Percentiles rank a stretch among this genome's conserved stretches.
phyloP scores from a whole-genome alignment of 2,797 vertebrate genomes.

The Merluccius polli region DNA sequence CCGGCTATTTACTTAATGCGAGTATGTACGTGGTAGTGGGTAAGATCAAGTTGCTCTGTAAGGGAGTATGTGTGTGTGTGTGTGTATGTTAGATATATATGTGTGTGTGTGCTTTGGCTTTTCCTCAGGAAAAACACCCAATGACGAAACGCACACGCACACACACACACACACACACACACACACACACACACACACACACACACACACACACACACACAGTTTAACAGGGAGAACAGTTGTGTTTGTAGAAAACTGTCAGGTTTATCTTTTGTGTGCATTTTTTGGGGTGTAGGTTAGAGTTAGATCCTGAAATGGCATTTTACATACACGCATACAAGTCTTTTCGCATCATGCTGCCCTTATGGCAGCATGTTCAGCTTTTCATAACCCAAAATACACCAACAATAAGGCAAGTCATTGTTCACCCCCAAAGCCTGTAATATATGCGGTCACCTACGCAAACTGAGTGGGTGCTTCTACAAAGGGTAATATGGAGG shows the following conservation, averaged over 20 bases:
- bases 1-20: background rate
- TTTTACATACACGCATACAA: background rate
- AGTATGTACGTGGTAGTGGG: background rate
- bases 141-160: background rate
- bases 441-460: conserved; percentile 60
- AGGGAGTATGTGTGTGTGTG: conserved; percentile 15
- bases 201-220: background rate
- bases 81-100: background rate
- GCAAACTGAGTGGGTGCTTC: conserved; percentile 58
- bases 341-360: background rate
- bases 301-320: background rate
- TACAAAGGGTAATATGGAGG: conserved; percentile 66
- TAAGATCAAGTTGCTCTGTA: background rate
- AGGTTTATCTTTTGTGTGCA: background rate
- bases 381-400: background rate
- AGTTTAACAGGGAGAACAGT: conserved; percentile 47
- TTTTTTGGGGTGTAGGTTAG: background rate
- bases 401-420: conserved; percentile 16
- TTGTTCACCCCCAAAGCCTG: conserved; percentile 53
- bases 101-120: conserved; percentile 12
- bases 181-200: conserved; percentile 1
- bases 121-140: conserved; percentile 29
- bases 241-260: conserved; percentile 33
- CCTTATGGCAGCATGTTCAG: background rate
- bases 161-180: background rate